Evolutionary conservation across 2,797 vertebrate species (phyloP), one percentile per base, ranked within the genome.

Genomic region (Glyptemys insculpta): DNA sequence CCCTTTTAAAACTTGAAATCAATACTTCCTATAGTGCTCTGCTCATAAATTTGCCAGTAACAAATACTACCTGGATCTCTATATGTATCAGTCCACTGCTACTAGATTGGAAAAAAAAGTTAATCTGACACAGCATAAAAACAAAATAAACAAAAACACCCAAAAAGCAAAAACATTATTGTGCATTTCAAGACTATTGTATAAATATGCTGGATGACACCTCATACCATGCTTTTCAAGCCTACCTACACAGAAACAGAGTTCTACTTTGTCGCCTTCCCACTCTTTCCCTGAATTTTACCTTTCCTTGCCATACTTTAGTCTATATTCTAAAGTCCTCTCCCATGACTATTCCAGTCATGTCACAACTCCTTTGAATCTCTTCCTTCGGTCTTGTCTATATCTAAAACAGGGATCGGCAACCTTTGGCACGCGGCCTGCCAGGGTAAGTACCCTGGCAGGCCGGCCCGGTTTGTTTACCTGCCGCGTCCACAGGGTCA

Each of bases 1-100:
- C 74, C 44, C 85, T 53, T 92, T 93, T 89, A 93, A 95, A 95
- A 88, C 65, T 54, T 81, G 72, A 96, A 31, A 93, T 76, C 81
- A 93, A 53, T 31, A 83, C 37, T 90, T 81, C 90, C 85, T 53
- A 72, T 53, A 85, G 85, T 29, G 27, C 74, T 88, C 83, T n/a
- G 29, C 72, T 92, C 95, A 86, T 87, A 83, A 91, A 89, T 56
- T 68, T 86, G 85, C 53, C 49, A 31, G 87, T 92, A 96, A 96
- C 68, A 89, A 93, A 91, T 1, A 1, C 52, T 0, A 0, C 52
- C 88, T 96, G 82, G 62, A 93, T 84, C 53, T 1, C 1, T 92
- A 62, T 88, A 91, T 1, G 5, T 90, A 84, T 93, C 65, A 80
- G 92, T 59, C 86, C 79, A 93, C 78, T 79, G 44, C 44, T 47